These are phyloP conservation scores for Chironomus striatipennis DNA, from an alignment of 1,140 invertebrate species.

Conservation along the genomic window DNA sequence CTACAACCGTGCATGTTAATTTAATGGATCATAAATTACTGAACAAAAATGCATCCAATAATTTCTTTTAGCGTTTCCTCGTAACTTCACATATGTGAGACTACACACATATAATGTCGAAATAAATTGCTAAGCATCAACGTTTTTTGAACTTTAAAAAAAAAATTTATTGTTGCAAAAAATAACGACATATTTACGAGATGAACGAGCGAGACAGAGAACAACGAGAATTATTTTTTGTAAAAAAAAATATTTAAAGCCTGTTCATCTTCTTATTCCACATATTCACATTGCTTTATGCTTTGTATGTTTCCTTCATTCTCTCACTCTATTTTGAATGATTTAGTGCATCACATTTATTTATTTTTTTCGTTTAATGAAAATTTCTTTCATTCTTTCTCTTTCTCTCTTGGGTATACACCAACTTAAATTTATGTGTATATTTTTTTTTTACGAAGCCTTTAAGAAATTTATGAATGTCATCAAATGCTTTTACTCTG, in stretches of 20 bases:
- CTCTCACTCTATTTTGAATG: background rate
- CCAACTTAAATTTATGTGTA: background rate
- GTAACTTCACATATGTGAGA: background rate
- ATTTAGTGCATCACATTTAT: background rate
- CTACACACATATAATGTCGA: background rate
- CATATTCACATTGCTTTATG: no score
- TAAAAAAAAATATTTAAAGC: background rate
- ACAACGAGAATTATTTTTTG: no score
- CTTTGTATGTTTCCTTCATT: no score
- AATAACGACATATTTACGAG: background rate
- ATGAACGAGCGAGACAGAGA: background rate
- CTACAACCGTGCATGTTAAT: slow-evolving; percentile 7
- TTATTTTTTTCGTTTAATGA: background rate
- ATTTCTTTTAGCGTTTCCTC: background rate
- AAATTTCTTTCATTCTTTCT: no score
- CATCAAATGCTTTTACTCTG: background rate
- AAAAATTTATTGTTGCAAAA: slow-evolving; percentile 1
- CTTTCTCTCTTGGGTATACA: background rate
- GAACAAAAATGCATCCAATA: slow-evolving; percentile 13
- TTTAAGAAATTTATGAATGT: slow-evolving; percentile 10
- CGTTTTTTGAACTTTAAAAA: background rate
- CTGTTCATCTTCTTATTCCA: background rate
- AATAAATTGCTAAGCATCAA: slow-evolving; percentile 9
- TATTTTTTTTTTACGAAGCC: background rate
- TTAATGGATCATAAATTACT: slow-evolving; percentile 14